Evolutionary conservation across 2,888 invertebrate genomes (phyloP), one percentile per base, ranked within the genome.

Genomic region (Tethea ocularis): DNA sequence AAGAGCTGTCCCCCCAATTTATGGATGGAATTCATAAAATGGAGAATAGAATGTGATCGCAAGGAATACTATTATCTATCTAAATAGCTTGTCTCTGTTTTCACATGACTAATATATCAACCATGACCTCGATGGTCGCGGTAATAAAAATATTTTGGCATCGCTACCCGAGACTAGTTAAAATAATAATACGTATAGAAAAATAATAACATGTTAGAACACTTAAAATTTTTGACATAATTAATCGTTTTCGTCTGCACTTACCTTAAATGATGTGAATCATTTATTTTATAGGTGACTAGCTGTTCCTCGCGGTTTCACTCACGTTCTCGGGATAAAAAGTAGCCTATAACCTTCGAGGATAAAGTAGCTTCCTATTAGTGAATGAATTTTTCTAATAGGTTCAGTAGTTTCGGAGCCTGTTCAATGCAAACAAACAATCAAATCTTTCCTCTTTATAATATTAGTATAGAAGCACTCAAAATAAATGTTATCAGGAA

Each of bases 61-160:
- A n/a, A 38, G 17, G n/a, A 46, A n/a, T n/a, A n/a, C n/a, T n/a
- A n/a, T 17, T 46, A 46, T 46, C 41, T 20, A 10, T 46, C 2
- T 10, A 20, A 46, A 17, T 8, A 10, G 15, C 5, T 46, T 46
- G n/a, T 20, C 20, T 20, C 20, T 10, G 46, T 46, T 46, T 20
- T 20, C 20, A 20, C 17, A 17, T 10, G n/a, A 20, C 2, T 20
- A 8, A 20, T 46, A 46, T 20, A 6, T n/a, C 20, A 46, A 46
- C 46, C 5, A 20, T 20, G 46, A 46, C 46, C 46, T 46, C 46
- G 20, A 17, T 20, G 46, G 7, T 46, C 20, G 17, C n/a, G 3
- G 46, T 20, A 15, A 20, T 46, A 46, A 46, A 46, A 46, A 46
- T 46, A 20, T 46, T 46, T 46, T 46, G 46, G 20, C 46, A 46